A percentile compares a stretch with the other conserved stretches of the same genome.
phyloP scores from a whole-genome alignment of 2,888 invertebrate genomes.

The Leptopilina syphax region DNA sequence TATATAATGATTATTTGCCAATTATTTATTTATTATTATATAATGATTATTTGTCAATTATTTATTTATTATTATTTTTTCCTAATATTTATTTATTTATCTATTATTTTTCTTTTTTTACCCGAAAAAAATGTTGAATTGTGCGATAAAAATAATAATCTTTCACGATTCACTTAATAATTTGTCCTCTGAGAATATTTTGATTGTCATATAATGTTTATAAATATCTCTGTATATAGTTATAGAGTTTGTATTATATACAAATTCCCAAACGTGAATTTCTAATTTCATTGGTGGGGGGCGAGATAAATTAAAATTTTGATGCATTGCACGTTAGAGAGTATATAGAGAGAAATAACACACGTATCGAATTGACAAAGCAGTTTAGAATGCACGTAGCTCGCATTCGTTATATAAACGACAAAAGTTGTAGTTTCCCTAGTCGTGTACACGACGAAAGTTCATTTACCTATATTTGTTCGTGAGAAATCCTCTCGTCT shows the following conservation, averaged over 20 bases:
- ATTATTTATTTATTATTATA: too few relatives aligned
- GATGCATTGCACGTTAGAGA: conserved; percentile 5
- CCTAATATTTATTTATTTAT: too few relatives aligned
- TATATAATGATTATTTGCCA: too few relatives aligned
- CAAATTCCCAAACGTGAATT: background rate
- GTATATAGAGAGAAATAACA: background rate
- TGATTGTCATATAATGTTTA: too few relatives aligned
- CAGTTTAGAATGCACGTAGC: conserved; percentile 21
- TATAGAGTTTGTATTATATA: background rate
- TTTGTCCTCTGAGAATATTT: too few relatives aligned
- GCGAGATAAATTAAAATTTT: conserved; percentile 1
- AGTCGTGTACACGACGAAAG: background rate
- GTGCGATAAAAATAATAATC: too few relatives aligned
- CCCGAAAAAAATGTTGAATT: too few relatives aligned
- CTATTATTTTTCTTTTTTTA: too few relatives aligned
- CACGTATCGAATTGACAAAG: conserved; percentile 24
- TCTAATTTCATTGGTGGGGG: background rate
- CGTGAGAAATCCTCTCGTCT: background rate
- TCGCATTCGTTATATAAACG: conserved; percentile 22
- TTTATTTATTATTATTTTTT: too few relatives aligned
- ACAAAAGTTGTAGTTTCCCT: conserved; percentile 22
- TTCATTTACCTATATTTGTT: conserved; percentile 29
- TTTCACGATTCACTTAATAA: too few relatives aligned
- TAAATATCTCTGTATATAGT: background rate
- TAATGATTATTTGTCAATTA: too few relatives aligned